These are phyloP conservation scores for Leuctra nigra DNA, from an alignment of 2,888 invertebrate genomes.

Conservation along the genomic window DNA sequence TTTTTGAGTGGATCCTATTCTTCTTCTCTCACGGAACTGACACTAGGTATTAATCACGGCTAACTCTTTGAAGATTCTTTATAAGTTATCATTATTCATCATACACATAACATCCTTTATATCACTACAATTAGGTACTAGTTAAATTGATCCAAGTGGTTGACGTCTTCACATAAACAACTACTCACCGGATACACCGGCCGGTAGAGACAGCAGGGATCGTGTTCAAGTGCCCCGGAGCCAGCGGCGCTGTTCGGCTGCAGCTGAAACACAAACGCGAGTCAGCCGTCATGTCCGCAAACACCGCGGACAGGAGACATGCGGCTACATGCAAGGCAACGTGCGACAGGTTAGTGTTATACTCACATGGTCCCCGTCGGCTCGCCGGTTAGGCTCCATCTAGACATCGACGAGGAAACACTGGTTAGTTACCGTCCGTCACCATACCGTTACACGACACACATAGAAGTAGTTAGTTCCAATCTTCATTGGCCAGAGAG, in stretches of 20 bases:
- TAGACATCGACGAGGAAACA: constrained; percentile 41
- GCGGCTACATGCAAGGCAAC: background rate
- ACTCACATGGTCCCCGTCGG: constrained; percentile 78
- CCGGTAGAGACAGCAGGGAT: constrained; percentile 85
- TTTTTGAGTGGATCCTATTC: too few species aligned
- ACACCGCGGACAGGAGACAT: background rate
- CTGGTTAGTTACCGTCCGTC: constrained; percentile 22
- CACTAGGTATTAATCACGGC: too few species aligned
- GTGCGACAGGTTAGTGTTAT: constrained; percentile 9
- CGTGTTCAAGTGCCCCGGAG: constrained; percentile 94
- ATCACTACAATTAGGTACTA: too few species aligned
- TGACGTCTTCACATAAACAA: too few species aligned
- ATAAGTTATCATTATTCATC: too few species aligned
- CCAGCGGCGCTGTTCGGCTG: constrained; percentile 93
- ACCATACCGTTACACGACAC: too few species aligned
- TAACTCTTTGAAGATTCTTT: too few species aligned
- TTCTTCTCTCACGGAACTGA: too few species aligned
- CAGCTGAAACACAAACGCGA: constrained; percentile 51
- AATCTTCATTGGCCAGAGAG: too few species aligned
- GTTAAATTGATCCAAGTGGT: too few species aligned
- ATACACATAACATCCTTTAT: too few species aligned
- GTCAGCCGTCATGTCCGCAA: background rate
- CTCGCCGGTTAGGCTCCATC: constrained; percentile 80
- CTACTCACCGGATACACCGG: constrained; percentile 50
- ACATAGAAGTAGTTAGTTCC: too few species aligned